These are phyloP conservation scores for Nibea albiflora DNA, from an alignment of 2,113 vertebrate species.

Conservation along the genomic window DNA sequence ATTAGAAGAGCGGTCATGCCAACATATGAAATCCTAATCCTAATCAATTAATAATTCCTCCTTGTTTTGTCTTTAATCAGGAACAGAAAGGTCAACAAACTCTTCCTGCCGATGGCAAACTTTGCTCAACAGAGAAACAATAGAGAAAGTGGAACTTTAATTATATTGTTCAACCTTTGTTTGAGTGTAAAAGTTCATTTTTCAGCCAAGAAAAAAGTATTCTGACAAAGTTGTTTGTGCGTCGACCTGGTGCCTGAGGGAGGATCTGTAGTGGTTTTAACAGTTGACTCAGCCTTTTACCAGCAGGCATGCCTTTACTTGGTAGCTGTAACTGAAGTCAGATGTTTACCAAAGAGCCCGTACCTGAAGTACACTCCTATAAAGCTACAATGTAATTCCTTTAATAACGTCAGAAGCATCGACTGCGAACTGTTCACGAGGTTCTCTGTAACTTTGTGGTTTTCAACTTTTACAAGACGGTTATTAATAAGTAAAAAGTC, in stretches of 20 bases:
- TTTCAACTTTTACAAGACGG: conserved; percentile 11
- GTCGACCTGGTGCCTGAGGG: conserved; percentile 26
- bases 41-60: background rate
- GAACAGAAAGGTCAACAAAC: background rate
- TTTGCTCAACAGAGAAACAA: background rate
- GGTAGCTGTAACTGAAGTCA: conserved; percentile 32
- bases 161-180: background rate
- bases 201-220: background rate
- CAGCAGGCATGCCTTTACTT: conserved; percentile 1
- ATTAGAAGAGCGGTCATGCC: background rate
- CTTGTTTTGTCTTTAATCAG: background rate
- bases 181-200: background rate
- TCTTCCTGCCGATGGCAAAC: no score
- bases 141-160: background rate
- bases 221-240: conserved; percentile 44
- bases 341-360: conserved; percentile 29
- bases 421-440: background rate
- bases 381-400: background rate
- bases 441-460: background rate
- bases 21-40: background rate
- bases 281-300: conserved; percentile 32
- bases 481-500: background rate
- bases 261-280: conserved; percentile 36
- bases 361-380: conserved; percentile 17
- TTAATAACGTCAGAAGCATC: background rate